Conservation (phyloP, 2,797 vertebrate genomes). For the Lutjanus argentimaculatus region DNA sequence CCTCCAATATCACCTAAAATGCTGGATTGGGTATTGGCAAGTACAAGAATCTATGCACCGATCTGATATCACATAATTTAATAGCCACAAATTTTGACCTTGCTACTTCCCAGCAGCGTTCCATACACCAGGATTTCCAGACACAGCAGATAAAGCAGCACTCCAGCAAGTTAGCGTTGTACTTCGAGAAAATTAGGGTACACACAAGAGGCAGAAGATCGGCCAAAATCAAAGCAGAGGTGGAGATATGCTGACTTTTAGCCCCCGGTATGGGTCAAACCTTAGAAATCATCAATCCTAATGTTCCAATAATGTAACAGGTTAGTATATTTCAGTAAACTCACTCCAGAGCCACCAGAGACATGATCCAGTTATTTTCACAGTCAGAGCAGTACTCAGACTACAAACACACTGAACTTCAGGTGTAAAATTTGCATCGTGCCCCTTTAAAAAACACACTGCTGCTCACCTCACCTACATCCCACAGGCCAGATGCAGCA, state of each 20-base stretch:
- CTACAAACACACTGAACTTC: neutral
- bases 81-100: no score
- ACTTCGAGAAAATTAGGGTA: no score
- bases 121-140: no score
- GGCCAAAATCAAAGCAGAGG: neutral
- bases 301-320: neutral
- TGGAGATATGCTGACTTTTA: neutral
- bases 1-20: no score
- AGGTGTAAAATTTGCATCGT: neutral
- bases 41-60: no score
- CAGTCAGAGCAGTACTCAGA: neutral
- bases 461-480: constrained; percentile 8
- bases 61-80: no score
- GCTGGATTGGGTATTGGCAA: no score
- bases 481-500: constrained; percentile 32
- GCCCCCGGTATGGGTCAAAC: neutral
- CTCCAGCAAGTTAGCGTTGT: neutral
- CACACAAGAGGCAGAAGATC: neutral
- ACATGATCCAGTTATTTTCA: neutral
- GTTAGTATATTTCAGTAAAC: no score
- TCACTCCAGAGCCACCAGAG: no score
- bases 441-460: constrained; percentile 23
- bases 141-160: neutral
- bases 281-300: neutral
- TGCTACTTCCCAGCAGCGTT: no score